Evolutionary conservation across 2,797 vertebrate species (phyloP), one percentile per base, ranked within the genome.

Genomic region (Salmo trutta): DNA sequence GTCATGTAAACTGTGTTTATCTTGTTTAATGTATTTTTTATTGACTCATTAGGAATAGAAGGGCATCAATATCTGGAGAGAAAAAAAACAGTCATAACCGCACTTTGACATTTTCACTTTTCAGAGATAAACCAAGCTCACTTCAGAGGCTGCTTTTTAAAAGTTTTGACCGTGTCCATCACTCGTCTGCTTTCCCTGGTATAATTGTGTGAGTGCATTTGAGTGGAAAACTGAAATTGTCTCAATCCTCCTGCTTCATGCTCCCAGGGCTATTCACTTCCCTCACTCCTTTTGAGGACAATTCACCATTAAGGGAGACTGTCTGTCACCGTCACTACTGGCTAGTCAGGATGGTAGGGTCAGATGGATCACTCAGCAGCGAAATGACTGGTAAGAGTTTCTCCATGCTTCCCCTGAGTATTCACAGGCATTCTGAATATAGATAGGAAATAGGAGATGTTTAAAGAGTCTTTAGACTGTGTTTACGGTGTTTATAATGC

Each of bases 161-260:
- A 27, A 59, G 31, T 47, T 76, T 92, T 91, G 93, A 88, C 29
- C 67, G 15, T 2, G 62, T 90, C 91, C 91, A 91, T 69, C 4
- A 68, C 80, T 81, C 75, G 10, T 93, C 90, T 67, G 4, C 36
- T 77, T 69, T 74, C 82, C 82, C 2, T 81, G 77, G 75, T 83
- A 84, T 92, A 87, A 93, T 90, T 85, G 82, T 87, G 85, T 78
- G 82, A 76, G 84, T 82, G 86, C 88, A 89, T 87, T 87, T 88
- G 84, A 89, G 90, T 85, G 87, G 91, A 82, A 92, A 84, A 85
- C 83, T 87, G 85, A 76, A 93, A 91, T 93, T 91, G 91, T 89
- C 88, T 93, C 90, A 81, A 79, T 88, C 76, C 52, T 73, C 56
- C 71, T 51, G 62, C 5, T 62, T 77, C 81, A 75, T 5, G 84